Evolutionary conservation across 1,140 invertebrate genomes (phyloP).

Genomic region (Trissolcus basalis): DNA sequence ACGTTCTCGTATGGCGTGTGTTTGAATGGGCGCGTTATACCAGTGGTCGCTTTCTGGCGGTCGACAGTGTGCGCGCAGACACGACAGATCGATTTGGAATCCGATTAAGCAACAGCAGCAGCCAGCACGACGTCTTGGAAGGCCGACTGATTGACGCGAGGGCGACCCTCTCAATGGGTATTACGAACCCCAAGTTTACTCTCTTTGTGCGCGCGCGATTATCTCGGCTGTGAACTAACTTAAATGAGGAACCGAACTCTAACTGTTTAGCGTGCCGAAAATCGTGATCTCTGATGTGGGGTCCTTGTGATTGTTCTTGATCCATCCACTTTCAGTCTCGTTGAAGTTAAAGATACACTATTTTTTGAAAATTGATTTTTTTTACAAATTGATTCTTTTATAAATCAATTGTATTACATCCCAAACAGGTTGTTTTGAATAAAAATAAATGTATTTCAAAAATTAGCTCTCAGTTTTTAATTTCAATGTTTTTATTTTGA

Average conservation of each 20-base stretch:
- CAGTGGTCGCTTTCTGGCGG: not conserved
- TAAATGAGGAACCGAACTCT: slow-evolving; percentile 36
- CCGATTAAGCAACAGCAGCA: slow-evolving; percentile 47
- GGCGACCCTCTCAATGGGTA: slow-evolving; percentile 35
- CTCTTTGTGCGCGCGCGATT: slow-evolving; percentile 51
- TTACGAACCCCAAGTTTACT: slow-evolving; percentile 42
- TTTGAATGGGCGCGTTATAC: slow-evolving; percentile 30
- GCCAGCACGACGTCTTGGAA: slow-evolving; percentile 40
- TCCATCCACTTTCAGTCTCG: not conserved
- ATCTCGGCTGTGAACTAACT: slow-evolving; percentile 35
- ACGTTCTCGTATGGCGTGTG: not conserved
- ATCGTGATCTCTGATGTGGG: not conserved
- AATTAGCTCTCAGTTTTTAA: too few species aligned
- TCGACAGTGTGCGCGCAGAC: slow-evolving; percentile 37
- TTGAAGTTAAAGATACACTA: not conserved
- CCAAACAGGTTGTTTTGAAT: too few species aligned
- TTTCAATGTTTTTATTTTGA: too few species aligned
- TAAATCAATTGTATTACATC: too few species aligned
- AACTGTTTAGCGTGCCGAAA: slow-evolving; percentile 18
- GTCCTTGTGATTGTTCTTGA: not conserved
- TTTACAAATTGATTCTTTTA: too few species aligned
- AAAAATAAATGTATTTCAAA: too few species aligned
- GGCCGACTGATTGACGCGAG: slow-evolving; percentile 38
- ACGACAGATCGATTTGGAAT: slow-evolving; percentile 53
- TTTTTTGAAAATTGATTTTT: not conserved